Percentiles rank a stretch among this genome's conserved stretches.
Conservation (phyloP, 2,888 invertebrate genomes). For the Campoplex nolae region DNA sequence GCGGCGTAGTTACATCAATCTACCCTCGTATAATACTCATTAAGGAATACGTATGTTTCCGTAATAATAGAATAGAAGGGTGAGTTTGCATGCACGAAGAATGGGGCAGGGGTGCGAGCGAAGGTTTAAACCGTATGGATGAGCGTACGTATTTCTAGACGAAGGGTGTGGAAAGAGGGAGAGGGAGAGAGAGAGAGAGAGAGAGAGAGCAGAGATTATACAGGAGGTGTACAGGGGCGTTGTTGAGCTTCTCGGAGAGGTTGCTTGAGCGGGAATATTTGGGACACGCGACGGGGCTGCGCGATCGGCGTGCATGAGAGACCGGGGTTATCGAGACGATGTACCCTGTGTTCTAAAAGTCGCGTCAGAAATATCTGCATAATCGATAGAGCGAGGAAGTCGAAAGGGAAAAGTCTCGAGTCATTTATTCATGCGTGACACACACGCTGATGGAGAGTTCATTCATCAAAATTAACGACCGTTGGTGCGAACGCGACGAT, state of each 20-base stretch:
- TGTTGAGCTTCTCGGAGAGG: conserved; percentile 48
- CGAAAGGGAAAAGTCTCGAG: background rate
- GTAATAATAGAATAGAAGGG: conserved; percentile 47
- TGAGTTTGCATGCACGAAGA: conserved; percentile 36
- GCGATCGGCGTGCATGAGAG: conserved; percentile 25
- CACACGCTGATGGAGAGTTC: background rate
- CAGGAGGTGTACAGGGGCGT: conserved; percentile 33
- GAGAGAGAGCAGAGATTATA: conserved; percentile 24
- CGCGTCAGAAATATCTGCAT: background rate
- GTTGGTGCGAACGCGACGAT: background rate
- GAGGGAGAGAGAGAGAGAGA: background rate
- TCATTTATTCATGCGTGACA: background rate
- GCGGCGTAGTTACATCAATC: conserved; percentile 27
- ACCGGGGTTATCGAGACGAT: conserved; percentile 35
- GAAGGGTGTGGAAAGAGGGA: conserved; percentile 10
- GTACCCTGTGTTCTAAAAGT: conserved; percentile 7
- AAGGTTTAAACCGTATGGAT: background rate
- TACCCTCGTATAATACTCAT: conserved; percentile 36
- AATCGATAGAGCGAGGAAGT: background rate
- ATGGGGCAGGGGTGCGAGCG: conserved; percentile 9
- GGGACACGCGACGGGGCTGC: conserved; percentile 38
- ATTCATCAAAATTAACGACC: background rate
- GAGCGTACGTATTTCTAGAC: background rate
- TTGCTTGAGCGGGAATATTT: conserved; percentile 40
- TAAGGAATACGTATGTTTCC: conserved; percentile 43